Conservation (phyloP, 2,113 vertebrate species). For the Scortum barcoo region DNA sequence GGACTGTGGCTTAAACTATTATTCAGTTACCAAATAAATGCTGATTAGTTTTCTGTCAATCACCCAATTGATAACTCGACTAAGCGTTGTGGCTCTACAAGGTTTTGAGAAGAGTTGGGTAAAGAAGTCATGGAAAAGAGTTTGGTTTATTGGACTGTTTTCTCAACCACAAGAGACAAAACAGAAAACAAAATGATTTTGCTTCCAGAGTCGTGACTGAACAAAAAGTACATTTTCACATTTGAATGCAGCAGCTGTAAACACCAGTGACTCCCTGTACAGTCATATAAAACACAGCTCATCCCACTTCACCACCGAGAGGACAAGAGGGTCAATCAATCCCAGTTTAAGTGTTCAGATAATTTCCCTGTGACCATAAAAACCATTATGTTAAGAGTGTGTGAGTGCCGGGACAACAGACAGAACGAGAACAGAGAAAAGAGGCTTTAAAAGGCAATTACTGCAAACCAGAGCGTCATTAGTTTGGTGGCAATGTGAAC, state of each 20-base stretch:
- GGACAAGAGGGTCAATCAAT: neutral
- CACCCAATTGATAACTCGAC: too few relatives aligned
- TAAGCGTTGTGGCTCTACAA: neutral
- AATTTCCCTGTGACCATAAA: conserved; percentile 8
- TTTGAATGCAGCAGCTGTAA: too few relatives aligned
- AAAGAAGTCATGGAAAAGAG: neutral
- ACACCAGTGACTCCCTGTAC: neutral
- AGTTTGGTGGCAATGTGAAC: neutral
- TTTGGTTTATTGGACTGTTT: neutral
- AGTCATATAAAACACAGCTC: neutral
- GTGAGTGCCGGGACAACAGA: neutral
- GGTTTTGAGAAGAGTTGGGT: neutral
- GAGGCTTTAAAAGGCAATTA: conserved; percentile 44
- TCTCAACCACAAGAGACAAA: neutral
- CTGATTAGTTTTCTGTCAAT: neutral
- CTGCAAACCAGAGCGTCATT: neutral
- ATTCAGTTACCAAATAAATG: neutral
- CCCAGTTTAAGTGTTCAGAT: conserved; percentile 10
- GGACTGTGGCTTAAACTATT: neutral
- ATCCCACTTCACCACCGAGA: neutral
- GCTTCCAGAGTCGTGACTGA: neutral
- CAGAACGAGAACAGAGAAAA: neutral
- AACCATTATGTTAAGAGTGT: conserved; percentile 10
- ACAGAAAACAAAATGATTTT: neutral
- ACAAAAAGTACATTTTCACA: neutral